Evolutionary conservation across 1,140 invertebrate genomes (phyloP).

Genomic region (Idris sp.): DNA sequence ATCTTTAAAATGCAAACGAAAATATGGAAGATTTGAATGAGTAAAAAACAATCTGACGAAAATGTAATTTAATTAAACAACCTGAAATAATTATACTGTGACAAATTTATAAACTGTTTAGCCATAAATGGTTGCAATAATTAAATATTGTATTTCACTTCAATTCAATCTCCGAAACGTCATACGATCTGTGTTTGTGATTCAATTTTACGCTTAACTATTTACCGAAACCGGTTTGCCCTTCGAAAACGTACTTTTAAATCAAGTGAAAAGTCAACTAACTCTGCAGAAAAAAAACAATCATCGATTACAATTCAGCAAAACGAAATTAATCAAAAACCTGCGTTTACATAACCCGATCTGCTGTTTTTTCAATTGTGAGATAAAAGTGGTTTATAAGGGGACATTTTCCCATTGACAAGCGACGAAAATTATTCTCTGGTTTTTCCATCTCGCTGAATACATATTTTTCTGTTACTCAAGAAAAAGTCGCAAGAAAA

Average conservation of each 20-base stretch:
- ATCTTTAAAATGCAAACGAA: too few species aligned
- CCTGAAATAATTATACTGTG: background rate
- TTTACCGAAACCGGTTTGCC: background rate
- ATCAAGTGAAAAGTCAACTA: conserved; percentile 25
- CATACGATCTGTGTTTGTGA: conserved; percentile 1
- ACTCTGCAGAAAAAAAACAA: background rate
- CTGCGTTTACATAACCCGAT: conserved; percentile 29
- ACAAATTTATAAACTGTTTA: background rate
- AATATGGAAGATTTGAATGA: too few species aligned
- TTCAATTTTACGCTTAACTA: conserved; percentile 18
- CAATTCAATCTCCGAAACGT: conserved; percentile 1
- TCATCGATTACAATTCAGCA: conserved; percentile 21
- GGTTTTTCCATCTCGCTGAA: conserved; percentile 20
- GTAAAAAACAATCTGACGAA: too few species aligned
- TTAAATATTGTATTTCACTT: conserved; percentile 1
- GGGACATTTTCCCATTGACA: conserved; percentile 37
- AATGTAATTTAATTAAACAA: too few species aligned
- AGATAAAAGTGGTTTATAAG: background rate
- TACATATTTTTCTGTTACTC: conserved; percentile 22
- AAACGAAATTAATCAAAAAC: conserved; percentile 40
- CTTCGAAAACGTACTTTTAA: conserved; percentile 4
- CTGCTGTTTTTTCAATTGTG: conserved; percentile 50
- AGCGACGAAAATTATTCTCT: conserved; percentile 26
- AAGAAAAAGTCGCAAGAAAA: conserved; percentile 17
- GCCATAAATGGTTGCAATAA: conserved; percentile 4